These are phyloP conservation scores for Drosophila phalerata DNA, from an alignment of 2,888 invertebrate species.

Conservation along the genomic window DNA sequence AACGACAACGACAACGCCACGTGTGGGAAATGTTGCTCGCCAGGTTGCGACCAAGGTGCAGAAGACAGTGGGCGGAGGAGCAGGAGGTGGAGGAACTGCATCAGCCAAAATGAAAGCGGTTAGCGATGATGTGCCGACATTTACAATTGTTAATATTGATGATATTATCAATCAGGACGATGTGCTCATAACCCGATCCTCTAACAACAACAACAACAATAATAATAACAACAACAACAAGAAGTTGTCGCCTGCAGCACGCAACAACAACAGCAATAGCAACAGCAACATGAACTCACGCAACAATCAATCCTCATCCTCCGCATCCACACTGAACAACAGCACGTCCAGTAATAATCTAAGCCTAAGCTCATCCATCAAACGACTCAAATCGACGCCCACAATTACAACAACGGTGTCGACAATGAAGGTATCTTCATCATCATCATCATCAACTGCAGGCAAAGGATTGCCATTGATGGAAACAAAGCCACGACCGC, in stretches of 20 bases:
- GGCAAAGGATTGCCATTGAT: slow-evolving; percentile 23
- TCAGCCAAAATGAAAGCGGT: slow-evolving; percentile 7
- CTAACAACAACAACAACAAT: slow-evolving; percentile 31
- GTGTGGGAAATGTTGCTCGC: slow-evolving; percentile 2
- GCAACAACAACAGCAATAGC: slow-evolving; percentile 16
- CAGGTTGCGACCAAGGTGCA: slow-evolving; percentile 32
- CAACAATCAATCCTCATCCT: slow-evolving; percentile 37
- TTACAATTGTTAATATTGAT: slow-evolving; percentile 85
- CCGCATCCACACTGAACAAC: slow-evolving; percentile 19
- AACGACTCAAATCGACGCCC: slow-evolving; percentile 30
- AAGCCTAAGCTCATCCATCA: slow-evolving; percentile 18
- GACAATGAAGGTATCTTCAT: background rate
- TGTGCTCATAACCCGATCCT: slow-evolving; percentile 73
- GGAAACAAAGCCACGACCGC: slow-evolving; percentile 78
- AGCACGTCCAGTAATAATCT: slow-evolving; percentile 16
- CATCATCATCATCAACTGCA: background rate
- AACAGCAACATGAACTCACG: slow-evolving; percentile 45
- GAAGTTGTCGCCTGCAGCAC: slow-evolving; percentile 22
- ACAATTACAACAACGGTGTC: slow-evolving; percentile 29
- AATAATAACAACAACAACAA: slow-evolving; percentile 36
- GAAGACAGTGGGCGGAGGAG: slow-evolving; percentile 2
- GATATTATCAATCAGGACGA: slow-evolving; percentile 85
- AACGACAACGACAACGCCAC: background rate
- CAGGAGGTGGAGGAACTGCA: background rate
- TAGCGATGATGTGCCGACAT: slow-evolving; percentile 84